Evolutionary conservation across 2,888 invertebrate genomes (phyloP).

Genomic region (Glaucopsyche alexis): DNA sequence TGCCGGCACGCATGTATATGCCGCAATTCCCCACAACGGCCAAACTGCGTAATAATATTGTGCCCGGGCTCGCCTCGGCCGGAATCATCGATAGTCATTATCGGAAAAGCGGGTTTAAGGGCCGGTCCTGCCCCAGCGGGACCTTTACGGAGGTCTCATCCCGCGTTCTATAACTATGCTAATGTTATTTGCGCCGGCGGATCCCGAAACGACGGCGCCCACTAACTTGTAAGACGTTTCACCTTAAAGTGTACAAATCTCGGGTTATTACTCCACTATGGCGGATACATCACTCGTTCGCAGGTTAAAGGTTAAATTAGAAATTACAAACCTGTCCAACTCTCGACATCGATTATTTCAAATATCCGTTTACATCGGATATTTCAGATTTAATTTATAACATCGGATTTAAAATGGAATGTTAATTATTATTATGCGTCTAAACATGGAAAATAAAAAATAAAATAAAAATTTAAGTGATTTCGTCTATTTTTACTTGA

Average conservation of each 20-base stretch:
- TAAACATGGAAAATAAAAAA: neutral
- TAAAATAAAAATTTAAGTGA: too few species aligned
- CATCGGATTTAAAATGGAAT: neutral
- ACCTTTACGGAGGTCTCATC: conserved; percentile 77
- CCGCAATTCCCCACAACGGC: conserved; percentile 69
- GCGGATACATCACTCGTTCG: neutral
- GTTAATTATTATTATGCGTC: neutral
- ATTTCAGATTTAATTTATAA: neutral
- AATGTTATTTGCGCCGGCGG: conserved; percentile 78
- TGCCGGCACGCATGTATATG: conserved; percentile 63
- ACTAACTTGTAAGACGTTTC: conserved; percentile 54
- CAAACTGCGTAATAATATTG: conserved; percentile 76
- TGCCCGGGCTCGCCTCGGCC: conserved; percentile 68
- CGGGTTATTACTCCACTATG: conserved; percentile 29
- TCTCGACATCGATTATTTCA: conserved; percentile 3
- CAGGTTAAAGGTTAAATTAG: neutral
- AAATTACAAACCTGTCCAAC: conserved; percentile 2
- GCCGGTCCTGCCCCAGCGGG: conserved; percentile 70
- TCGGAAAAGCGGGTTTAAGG: conserved; percentile 78
- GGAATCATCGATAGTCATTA: conserved; percentile 79
- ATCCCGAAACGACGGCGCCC: conserved; percentile 67
- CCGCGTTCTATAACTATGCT: conserved; percentile 79
- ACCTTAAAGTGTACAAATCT: conserved; percentile 38
- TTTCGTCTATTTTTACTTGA: too few species aligned
- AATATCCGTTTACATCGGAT: neutral